Base-by-base conservation (phyloP, 2,888 invertebrate species). In the Taphrorychus bicolor region DNA sequence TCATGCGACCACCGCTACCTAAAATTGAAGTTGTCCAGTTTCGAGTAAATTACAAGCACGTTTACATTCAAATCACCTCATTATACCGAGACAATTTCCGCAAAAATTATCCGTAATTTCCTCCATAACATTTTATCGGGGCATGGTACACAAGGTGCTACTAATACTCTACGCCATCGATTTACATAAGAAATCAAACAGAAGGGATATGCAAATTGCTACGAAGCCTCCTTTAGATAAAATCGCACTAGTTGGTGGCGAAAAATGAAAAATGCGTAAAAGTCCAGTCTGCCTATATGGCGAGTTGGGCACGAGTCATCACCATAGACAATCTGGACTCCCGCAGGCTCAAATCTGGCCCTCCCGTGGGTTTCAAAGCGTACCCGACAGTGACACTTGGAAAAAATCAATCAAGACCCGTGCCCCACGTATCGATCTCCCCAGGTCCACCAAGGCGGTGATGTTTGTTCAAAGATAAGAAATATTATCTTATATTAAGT, bases 351-450 rank as follows among this genome's bases (percentile, higher is more conserved):
- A 56, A 72, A 71, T 71, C 40, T 70, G 72, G 66, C 54, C 71
- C 59, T 58, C 58, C 59, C 41, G 66, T 63, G 63, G 69, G 59
- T 53, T 45, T 66, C 69, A 72, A 73, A 76, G 71, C 71, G 17
- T 64, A 54, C 58, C 76, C 76, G 76, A 75, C 76, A 73, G 74
- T 76, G 75, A 76, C 75, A 72, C 69, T 71, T 70, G 65, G 71
- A 75, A 76, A 59, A 74, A 74, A 71, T 73, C 72, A 74, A 73
- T 75, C 74, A 73, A 58, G 62, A 45, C 56, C 57, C 63, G 65
- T 72, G 66, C 73, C 73, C 69, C 73, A 71, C 73, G 63, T 71
- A 68, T 64, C 59, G 68, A 65, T 59, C 65, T 53, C 65, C 54
- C 48, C 60, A 22, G 32, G 32, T 32, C 11, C 7, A 9, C 32